Evolutionary conservation across 64 coral and sea anemone species (phyloP).

Genomic region (Cladopsammia gracilis): DNA sequence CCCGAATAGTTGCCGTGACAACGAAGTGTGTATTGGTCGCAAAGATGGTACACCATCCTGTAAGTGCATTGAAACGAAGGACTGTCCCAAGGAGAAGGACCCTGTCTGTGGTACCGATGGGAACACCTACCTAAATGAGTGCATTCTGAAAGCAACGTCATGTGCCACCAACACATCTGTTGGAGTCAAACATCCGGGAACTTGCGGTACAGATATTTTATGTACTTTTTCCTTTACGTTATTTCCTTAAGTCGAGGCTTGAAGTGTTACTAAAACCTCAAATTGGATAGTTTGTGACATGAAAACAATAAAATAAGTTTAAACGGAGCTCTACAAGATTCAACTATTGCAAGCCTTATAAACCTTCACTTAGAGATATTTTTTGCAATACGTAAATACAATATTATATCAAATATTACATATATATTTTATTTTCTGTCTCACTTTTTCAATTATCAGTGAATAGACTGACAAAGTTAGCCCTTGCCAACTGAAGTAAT

Average conservation of each 20-base stretch:
- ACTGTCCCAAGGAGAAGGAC: constrained; percentile 82
- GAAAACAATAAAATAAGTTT: too few relatives aligned
- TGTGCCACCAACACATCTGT: constrained; percentile 54
- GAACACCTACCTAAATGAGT: constrained; percentile 68
- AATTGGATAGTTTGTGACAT: too few relatives aligned
- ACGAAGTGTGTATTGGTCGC: constrained; percentile 60
- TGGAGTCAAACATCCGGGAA: constrained; percentile 52
- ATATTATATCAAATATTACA: too few relatives aligned
- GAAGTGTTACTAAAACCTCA: too few relatives aligned
- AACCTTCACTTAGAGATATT: too few relatives aligned
- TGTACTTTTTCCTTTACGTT: background rate
- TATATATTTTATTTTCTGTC: too few relatives aligned
- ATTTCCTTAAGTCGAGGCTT: background rate
- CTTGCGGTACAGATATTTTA: constrained; percentile 57
- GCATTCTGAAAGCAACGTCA: constrained; percentile 68
- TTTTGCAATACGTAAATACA: too few relatives aligned
- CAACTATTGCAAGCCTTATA: too few relatives aligned
- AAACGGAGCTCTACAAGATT: too few relatives aligned
- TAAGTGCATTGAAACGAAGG: constrained; percentile 69
- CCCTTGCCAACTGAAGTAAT: too few relatives aligned
- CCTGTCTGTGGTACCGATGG: constrained; percentile 88
- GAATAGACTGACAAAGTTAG: too few relatives aligned
- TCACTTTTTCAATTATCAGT: too few relatives aligned
- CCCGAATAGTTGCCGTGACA: constrained; percentile 33
- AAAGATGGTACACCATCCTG: constrained; percentile 45